Evolutionary conservation across 2,797 vertebrate genomes (phyloP), one percentile per base, ranked within the genome.

Genomic region (Sebastes oblongus): DNA sequence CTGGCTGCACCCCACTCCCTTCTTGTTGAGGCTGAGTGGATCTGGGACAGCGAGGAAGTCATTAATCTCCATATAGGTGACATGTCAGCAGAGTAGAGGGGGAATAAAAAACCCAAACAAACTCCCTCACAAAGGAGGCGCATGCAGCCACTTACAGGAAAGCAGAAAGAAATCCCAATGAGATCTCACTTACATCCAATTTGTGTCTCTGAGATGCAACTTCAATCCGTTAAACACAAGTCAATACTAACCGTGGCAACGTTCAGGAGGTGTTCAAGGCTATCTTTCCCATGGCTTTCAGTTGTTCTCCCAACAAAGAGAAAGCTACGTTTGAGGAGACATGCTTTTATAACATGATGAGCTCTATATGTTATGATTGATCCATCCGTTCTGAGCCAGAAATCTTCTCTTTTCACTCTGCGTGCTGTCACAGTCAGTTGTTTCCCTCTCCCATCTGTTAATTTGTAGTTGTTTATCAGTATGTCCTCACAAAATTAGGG

Each of bases 51-150:
- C 46, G 25, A 91, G 89, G 91, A 91, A 94, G 90, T 94, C 89
- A 91, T 95, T 94, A 91, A 94, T 95, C 94, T 94, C 87, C 87
- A 93, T 95, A 90, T 91, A 87, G 88, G 78, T 93, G 93, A 93
- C 81, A 82, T 85, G 87, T 89, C 54, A 12, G 85, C 30, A 70
- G 77, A 83, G 86, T 42, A 72, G 77, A 74, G 81, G 82, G 80
- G 79, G 80, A 42, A 25, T 24, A 11, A 32, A 72, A 83, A 82
- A 56, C 18, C 62, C 70, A 85, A 90, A 89, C 79, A 82, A 85
- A 89, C 32, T 42, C 71, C 75, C 83, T 86, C 82, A 77, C 83
- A 89, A 84, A 80, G 76, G 78, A 85, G 80, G 50, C 69, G 20
- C 82, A 80, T 39, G 59, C 52, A 88, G 68, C 64, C 55, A 61